phyloP scores from a whole-genome alignment of 37 sponge, comb jelly and placozoan genomes.

The Mnemiopsis leidyi region DNA sequence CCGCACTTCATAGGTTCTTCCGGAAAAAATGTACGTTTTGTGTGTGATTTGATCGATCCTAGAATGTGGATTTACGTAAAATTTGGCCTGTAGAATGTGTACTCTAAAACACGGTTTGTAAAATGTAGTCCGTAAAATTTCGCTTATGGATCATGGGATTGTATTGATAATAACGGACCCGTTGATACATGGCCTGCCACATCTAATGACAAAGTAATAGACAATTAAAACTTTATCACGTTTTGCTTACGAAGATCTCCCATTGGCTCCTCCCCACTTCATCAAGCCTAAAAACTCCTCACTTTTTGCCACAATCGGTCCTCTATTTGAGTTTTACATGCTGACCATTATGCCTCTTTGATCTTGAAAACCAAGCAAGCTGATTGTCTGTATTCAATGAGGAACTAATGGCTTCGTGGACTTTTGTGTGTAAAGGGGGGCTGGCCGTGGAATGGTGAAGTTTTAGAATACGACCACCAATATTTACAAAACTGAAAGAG shows the following conservation, averaged over 20 bases:
- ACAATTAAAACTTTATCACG: background rate
- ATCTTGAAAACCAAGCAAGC: background rate
- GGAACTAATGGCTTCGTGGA: background rate
- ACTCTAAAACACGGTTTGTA: too few relatives aligned
- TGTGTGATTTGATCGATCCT: background rate
- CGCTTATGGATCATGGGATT: too few relatives aligned
- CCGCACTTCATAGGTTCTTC: too few relatives aligned
- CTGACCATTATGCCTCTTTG: background rate
- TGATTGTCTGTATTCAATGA: background rate
- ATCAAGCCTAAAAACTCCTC: background rate
- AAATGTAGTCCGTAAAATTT: too few relatives aligned
- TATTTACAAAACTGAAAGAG: background rate
- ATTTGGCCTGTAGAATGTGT: too few relatives aligned
- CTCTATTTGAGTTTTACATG: background rate
- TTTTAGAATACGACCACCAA: background rate
- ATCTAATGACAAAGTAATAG: background rate
- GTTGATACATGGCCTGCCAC: background rate
- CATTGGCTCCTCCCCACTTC: background rate
- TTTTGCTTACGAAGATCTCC: background rate
- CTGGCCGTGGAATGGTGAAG: background rate
- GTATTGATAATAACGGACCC: background rate
- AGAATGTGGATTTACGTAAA: too few relatives aligned
- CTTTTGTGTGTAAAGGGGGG: background rate
- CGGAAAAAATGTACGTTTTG: too few relatives aligned
- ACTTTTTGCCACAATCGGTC: background rate